A percentile compares a stretch with the other conserved stretches of the same genome.
Conservation (phyloP, 2,888 invertebrate genomes). For the Antitype chi region DNA sequence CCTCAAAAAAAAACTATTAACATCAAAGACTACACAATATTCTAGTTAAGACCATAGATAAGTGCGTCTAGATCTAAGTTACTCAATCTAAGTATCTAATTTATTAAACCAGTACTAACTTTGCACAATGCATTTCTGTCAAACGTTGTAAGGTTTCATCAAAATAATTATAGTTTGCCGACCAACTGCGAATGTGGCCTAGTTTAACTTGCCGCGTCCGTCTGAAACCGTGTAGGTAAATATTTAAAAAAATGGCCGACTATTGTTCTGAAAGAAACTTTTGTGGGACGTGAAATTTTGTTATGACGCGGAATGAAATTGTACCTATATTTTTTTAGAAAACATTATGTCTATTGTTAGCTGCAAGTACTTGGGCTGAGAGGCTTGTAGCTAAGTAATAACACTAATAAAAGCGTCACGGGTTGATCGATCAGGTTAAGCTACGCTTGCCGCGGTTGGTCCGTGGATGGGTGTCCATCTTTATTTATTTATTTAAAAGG, state of each 20-base stretch:
- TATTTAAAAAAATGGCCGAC: slow-evolving; percentile 24
- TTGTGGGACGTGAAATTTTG: slow-evolving; percentile 27
- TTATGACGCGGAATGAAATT: slow-evolving; percentile 17
- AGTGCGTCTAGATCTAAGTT: slow-evolving; percentile 15
- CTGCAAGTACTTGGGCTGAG: not conserved
- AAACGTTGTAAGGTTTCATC: slow-evolving; percentile 47
- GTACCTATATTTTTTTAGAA: not conserved
- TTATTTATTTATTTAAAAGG: no score
- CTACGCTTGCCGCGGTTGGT: no score
- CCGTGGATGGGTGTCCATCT: no score
- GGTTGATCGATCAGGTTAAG: no score
- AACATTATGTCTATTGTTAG: not conserved
- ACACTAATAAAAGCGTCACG: no score
- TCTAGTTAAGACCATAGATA: slow-evolving; percentile 21
- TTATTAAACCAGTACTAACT: slow-evolving; percentile 36
- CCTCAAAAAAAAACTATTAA: no score
- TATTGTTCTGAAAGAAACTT: slow-evolving; percentile 42
- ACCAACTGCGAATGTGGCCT: slow-evolving; percentile 41
- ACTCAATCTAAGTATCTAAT: slow-evolving; percentile 39
- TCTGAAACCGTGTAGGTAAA: slow-evolving; percentile 20
- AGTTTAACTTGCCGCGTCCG: slow-evolving; percentile 13
- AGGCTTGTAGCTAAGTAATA: no score
- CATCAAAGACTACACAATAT: not conserved
- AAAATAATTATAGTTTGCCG: slow-evolving; percentile 54
- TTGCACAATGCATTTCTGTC: slow-evolving; percentile 58